Percentiles rank a stretch among this genome's conserved stretches.
These are phyloP conservation scores for Sminthurides bifidus DNA, from an alignment of 1,140 invertebrate genomes.

Conservation along the genomic window DNA sequence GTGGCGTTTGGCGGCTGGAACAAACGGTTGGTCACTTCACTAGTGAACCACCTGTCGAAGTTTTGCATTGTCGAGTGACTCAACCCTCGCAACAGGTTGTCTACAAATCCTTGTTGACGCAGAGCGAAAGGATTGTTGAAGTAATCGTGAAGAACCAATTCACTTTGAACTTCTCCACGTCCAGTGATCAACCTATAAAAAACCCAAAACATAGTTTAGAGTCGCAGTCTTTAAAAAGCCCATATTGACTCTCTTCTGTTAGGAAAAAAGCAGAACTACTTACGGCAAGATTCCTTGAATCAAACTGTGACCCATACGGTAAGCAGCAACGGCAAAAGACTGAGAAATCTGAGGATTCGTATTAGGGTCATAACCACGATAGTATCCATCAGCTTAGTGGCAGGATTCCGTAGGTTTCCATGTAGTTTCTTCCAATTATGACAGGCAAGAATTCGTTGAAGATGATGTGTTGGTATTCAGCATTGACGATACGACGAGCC, in stretches of 20 bases:
- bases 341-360: constrained; percentile 41
- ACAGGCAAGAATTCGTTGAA: constrained; percentile 78
- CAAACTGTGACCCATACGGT: constrained; percentile 33
- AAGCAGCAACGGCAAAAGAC: constrained; percentile 49
- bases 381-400: constrained; percentile 13
- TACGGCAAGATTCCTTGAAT: constrained; percentile 23
- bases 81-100: constrained; percentile 17
- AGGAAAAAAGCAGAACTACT: neutral
- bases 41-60: constrained; percentile 21
- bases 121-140: constrained; percentile 12
- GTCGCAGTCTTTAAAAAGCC: too few relatives aligned
- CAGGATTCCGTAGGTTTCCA: constrained; percentile 18
- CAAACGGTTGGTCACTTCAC: constrained; percentile 35
- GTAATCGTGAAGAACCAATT: constrained; percentile 18
- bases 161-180: constrained; percentile 8
- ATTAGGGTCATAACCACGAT: constrained; percentile 12
- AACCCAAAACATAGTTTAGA: too few relatives aligned
- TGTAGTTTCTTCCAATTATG: constrained; percentile 47
- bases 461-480: constrained; percentile 68
- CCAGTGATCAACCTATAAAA: constrained; percentile 13
- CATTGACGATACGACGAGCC: constrained; percentile 41
- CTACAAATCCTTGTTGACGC: constrained; percentile 9
- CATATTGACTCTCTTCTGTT: too few relatives aligned
- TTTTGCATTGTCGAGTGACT: constrained; percentile 16
- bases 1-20: constrained; percentile 33